phyloP scores from a whole-genome alignment of 2,113 vertebrate genomes.

The Hemiprocne comata region DNA sequence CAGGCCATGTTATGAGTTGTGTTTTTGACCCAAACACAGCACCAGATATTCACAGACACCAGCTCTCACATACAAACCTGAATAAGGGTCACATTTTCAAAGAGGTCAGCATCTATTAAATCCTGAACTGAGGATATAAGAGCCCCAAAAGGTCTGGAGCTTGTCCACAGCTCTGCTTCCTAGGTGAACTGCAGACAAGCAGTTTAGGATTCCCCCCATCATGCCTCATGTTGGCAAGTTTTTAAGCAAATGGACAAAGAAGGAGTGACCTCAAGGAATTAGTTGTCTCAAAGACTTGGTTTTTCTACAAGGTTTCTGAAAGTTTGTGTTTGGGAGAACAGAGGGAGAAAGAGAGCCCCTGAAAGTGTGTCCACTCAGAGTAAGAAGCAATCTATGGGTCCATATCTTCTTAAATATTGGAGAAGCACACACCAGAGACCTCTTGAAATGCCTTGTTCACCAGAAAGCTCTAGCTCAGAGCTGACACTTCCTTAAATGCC shows the following conservation, averaged over 20 bases:
- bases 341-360: neutral
- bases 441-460: neutral
- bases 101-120: neutral
- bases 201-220: neutral
- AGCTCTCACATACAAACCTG: neutral
- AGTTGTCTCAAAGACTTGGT: neutral
- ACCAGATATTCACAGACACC: neutral
- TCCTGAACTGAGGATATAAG: neutral
- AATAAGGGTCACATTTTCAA: neutral
- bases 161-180: neutral
- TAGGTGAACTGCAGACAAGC: accelerated
- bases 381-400: neutral
- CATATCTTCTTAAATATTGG: neutral
- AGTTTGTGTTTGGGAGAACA: neutral
- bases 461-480: neutral
- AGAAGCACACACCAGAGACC: neutral
- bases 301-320: neutral
- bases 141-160: neutral
- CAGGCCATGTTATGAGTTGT: neutral
- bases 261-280: neutral
- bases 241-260: neutral
- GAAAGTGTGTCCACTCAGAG: neutral
- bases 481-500: neutral
- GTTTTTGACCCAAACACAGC: neutral
- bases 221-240: neutral